Conservation (phyloP, 1,140 invertebrate species). For the Aplysia californica region DNA sequence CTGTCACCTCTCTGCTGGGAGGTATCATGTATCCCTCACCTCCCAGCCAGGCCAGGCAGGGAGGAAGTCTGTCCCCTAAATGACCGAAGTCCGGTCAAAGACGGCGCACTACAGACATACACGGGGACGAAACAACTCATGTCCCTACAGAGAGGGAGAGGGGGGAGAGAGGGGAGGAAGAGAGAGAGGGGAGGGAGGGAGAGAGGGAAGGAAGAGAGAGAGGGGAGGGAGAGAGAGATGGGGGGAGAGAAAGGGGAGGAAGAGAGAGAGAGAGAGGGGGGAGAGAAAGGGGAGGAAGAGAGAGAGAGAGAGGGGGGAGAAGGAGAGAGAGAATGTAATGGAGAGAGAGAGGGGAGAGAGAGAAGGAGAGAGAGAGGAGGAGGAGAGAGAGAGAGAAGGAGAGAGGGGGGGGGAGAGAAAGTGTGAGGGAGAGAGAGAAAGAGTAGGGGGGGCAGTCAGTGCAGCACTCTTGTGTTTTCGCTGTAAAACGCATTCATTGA, state of each 20-base stretch:
- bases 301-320: background rate
- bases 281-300: background rate
- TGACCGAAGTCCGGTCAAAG: too few species aligned
- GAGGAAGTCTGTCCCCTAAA: too few species aligned
- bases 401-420: background rate
- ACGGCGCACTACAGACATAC: too few species aligned
- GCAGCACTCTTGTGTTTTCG: background rate
- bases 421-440: background rate
- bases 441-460: background rate
- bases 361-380: constrained; percentile 1
- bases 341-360: too few species aligned
- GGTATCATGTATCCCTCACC: too few species aligned
- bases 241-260: background rate
- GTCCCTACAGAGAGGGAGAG: too few species aligned
- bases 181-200: too few species aligned
- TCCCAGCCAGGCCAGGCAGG: too few species aligned
- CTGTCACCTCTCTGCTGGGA: too few species aligned
- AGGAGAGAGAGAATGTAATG: background rate
- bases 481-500: background rate
- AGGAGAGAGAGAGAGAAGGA: constrained; percentile 4
- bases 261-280: background rate
- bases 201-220: background rate
- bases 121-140: too few species aligned
- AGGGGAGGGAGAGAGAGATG: background rate
- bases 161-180: too few species aligned